These are phyloP conservation scores for Chironomus striatipennis DNA, from an alignment of 1,140 invertebrate genomes.

Conservation along the genomic window DNA sequence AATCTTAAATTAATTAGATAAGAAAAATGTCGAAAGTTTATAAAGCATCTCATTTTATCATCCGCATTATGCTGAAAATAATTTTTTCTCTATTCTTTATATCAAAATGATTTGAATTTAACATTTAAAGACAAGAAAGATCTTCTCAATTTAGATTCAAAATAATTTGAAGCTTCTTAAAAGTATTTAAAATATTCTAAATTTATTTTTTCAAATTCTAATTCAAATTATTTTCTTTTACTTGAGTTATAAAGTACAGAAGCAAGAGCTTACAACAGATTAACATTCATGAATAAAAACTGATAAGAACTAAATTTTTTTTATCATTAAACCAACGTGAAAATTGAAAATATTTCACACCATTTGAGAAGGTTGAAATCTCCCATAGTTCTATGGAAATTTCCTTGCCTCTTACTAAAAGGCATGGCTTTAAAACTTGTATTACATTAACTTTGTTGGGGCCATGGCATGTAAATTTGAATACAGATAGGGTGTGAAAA, in stretches of 20 bases:
- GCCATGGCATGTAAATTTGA: not conserved
- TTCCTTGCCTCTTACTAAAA: too few relatives aligned
- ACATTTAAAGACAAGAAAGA: too few relatives aligned
- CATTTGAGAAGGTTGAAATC: not conserved
- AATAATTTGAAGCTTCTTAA: too few relatives aligned
- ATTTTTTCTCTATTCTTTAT: too few relatives aligned
- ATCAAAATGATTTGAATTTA: too few relatives aligned
- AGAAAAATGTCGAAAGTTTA: not conserved
- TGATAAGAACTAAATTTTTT: not conserved
- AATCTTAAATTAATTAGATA: not conserved
- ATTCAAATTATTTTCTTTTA: too few relatives aligned
- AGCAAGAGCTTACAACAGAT: not conserved
- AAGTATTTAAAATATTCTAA: too few relatives aligned
- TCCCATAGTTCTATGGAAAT: too few relatives aligned
- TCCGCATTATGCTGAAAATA: not conserved
- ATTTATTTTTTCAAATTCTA: too few relatives aligned
- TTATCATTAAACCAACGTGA: not conserved
- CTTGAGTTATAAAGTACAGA: not conserved
- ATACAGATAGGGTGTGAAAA: slow-evolving; percentile 8
- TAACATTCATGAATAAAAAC: not conserved
- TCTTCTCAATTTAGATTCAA: too few relatives aligned
- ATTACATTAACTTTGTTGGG: not conserved
- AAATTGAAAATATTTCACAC: not conserved
- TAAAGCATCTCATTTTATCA: not conserved
- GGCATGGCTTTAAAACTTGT: too few relatives aligned